Evolutionary conservation across 1,140 invertebrate genomes (phyloP).

Genomic region (Zaprionus nigranus): DNA sequence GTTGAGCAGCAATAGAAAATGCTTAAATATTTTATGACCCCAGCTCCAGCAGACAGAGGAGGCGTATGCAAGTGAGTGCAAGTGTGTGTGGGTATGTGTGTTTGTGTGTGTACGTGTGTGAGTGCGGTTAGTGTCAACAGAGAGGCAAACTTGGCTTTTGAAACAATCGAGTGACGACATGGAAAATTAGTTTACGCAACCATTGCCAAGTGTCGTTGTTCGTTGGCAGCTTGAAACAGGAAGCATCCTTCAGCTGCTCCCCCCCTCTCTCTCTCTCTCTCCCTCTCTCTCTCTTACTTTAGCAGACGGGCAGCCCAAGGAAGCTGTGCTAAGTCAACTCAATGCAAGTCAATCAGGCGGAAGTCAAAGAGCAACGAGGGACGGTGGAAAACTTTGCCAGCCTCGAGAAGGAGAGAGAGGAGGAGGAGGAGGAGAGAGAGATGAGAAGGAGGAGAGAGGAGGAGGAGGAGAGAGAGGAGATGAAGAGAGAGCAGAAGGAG

Average conservation of each 20-base stretch:
- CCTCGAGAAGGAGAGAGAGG: not conserved
- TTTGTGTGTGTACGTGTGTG: constrained; percentile 34
- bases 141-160: constrained; percentile 69
- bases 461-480: not conserved
- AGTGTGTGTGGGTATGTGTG: too few relatives aligned
- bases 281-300: not conserved
- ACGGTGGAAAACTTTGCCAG: constrained; percentile 69
- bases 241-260: not conserved
- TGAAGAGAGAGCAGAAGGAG: too few relatives aligned
- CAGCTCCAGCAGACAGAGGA: constrained; percentile 12
- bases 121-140: constrained; percentile 54
- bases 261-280: not conserved
- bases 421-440: not conserved
- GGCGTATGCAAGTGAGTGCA: constrained; percentile 11
- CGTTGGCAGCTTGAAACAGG: constrained; percentile 15
- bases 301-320: constrained; percentile 20
- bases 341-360: constrained; percentile 80
- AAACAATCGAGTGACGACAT: constrained; percentile 82
- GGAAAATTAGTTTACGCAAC: constrained; percentile 82
- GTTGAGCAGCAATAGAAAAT: constrained; percentile 45
- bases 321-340: constrained; percentile 78
- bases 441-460: not conserved
- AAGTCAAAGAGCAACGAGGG: constrained; percentile 59
- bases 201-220: constrained; percentile 62
- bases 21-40: constrained; percentile 65